Evolutionary conservation across 2,113 vertebrate species (phyloP), one percentile per base, ranked within the genome.

Genomic region (Todiramphus saurophagus): DNA sequence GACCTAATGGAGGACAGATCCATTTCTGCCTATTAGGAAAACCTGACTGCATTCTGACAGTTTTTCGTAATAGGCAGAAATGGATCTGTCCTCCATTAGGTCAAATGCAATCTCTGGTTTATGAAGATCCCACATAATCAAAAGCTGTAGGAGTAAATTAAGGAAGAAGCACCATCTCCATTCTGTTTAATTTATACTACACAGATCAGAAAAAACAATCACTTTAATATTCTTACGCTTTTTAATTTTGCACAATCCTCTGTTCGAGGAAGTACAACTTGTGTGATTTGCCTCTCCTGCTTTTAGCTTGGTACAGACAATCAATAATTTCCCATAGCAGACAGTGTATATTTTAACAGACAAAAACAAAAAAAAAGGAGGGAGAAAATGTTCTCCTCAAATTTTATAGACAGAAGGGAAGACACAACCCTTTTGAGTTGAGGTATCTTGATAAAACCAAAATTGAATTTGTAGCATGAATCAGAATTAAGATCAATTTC

Each of bases 161-260:
- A 64, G 43, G 33, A 72, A 82, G 58, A 92, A 70, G 17, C 24
- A 56, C 9, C 41, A 31, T n/a, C 20, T 24, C 25, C n/a, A 4
- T 83, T 15, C 17, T 48, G 30, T 39, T 83, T n/a, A 74, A 75
- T 7, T 56, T 67, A 48, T 15, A 14, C n/a, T 80, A 59, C 13
- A 24, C 0, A 68, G 35, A 64, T 2, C 24, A 72, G 24, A 41
- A 37, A 82, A 66, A 59, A n/a, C 13, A 2, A 24, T 4, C 0
- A 60, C 46, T 75, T 78, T 62, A 76, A 55, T n/a, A 66, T 9
- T 44, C 3, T 83, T n/a, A 56, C 7, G 3, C 9, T 7, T 87
- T 78, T 79, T 46, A 72, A 75, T 82, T 91, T 51, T 78, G 18
- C 2, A 7, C 4, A 19, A 60, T 63, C 13, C 18, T 67, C 14